Conservation (phyloP, 2,113 vertebrate genomes). For the Anser cygnoides region DNA sequence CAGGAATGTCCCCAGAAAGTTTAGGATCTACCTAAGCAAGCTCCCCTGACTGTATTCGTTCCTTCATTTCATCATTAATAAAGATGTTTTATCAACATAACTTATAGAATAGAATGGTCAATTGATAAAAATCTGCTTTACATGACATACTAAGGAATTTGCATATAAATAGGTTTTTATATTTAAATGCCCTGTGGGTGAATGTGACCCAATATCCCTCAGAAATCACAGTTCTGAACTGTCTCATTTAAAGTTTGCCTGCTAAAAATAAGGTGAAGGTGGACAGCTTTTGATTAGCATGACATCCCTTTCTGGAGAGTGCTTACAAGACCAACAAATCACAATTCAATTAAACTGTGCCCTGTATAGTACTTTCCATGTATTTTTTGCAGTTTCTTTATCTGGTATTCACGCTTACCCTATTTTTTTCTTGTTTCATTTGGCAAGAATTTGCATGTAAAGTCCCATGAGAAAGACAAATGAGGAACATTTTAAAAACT, state of each 20-base stretch:
- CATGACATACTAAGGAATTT: slow-evolving; percentile 59
- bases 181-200: slow-evolving; percentile 46
- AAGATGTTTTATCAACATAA: slow-evolving; percentile 57
- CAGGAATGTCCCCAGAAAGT: background rate
- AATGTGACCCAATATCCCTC: slow-evolving; percentile 19
- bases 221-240: slow-evolving; percentile 45
- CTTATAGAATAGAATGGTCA: slow-evolving; percentile 25
- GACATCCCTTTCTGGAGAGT: slow-evolving; percentile 30
- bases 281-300: slow-evolving; percentile 40
- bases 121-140: slow-evolving; percentile 52
- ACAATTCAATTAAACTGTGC: slow-evolving; percentile 42
- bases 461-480: background rate
- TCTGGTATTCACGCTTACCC: background rate
- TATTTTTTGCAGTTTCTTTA: background rate
- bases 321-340: slow-evolving; percentile 46
- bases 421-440: background rate
- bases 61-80: slow-evolving; percentile 15
- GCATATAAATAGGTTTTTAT: slow-evolving; percentile 71
- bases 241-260: slow-evolving; percentile 55
- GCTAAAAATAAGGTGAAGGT: slow-evolving; percentile 11
- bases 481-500: background rate
- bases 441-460: background rate
- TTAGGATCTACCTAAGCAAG: background rate
- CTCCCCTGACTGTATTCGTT: background rate
- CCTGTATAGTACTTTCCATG: background rate